Evolutionary conservation across 2,797 vertebrate genomes (phyloP).

Genomic region (Cryptoblepharus egeriae): DNA sequence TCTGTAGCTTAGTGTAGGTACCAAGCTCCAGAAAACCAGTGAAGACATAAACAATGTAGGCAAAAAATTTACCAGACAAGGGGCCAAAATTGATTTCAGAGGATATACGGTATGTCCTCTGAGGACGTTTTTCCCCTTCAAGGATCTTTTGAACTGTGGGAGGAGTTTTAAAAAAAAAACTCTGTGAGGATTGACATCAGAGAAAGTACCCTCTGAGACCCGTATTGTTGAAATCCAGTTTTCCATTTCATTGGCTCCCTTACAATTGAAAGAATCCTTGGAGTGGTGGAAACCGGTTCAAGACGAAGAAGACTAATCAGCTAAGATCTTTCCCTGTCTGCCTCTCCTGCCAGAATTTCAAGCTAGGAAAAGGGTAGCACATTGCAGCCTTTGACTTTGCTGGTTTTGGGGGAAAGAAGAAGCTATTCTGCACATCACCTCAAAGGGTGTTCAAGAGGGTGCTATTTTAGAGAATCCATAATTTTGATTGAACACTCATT

Average conservation of each 20-base stretch:
- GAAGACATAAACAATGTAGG: neutral
- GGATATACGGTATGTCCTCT: neutral
- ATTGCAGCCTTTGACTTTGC: too few relatives aligned
- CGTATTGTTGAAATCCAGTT: neutral
- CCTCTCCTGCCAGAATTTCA: neutral
- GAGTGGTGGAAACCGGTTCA: neutral
- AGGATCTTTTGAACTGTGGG: neutral
- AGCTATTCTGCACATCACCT: too few relatives aligned
- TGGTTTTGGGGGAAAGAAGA: too few relatives aligned
- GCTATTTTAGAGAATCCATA: neutral
- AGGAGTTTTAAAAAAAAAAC: neutral
- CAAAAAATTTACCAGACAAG: neutral
- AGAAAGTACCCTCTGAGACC: too few relatives aligned
- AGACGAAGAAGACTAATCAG: neutral
- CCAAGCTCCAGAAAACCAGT: neutral
- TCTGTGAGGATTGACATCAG: neutral
- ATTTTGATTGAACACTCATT: neutral
- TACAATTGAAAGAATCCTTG: neutral
- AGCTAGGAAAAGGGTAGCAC: neutral
- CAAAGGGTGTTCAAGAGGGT: too few relatives aligned
- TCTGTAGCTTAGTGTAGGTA: neutral
- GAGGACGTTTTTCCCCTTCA: neutral
- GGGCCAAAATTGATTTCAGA: neutral
- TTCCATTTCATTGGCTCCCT: too few relatives aligned
- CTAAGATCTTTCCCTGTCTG: neutral